Evolutionary conservation across 1,140 invertebrate genomes (phyloP).

Genomic region (Eubasilissa regina): DNA sequence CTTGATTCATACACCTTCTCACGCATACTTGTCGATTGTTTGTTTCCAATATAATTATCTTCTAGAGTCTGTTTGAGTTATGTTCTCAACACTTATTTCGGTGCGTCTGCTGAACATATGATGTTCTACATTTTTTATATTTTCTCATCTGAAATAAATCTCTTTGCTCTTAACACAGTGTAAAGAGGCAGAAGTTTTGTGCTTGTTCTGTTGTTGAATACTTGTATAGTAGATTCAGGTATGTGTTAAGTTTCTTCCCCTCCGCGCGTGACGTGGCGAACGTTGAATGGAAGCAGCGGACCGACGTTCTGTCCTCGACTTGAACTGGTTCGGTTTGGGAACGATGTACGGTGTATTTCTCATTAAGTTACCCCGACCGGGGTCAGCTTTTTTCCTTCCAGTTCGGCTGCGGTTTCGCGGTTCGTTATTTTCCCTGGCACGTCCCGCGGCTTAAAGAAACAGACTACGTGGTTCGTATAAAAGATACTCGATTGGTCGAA

Average conservation of each 20-base stretch:
- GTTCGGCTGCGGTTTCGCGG: conserved; percentile 48
- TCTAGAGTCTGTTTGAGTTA: too few species aligned
- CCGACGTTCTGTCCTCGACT: neutral
- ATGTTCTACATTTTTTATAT: too few species aligned
- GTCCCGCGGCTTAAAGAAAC: conserved; percentile 59
- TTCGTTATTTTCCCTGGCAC: conserved; percentile 60
- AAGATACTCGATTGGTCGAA: conserved; percentile 58
- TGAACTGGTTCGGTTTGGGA: conserved; percentile 11
- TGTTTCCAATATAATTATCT: too few species aligned
- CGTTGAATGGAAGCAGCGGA: neutral
- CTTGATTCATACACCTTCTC: too few species aligned
- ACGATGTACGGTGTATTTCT: conserved; percentile 51
- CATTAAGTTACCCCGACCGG: conserved; percentile 51
- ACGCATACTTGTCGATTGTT: too few species aligned
- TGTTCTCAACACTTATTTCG: too few species aligned
- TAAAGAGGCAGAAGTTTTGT: too few species aligned
- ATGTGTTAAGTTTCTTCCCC: neutral
- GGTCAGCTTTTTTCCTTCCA: conserved; percentile 36
- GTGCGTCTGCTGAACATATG: too few species aligned
- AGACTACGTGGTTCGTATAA: conserved; percentile 59
- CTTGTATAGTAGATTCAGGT: too few species aligned
- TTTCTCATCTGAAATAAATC: too few species aligned
- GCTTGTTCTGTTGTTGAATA: too few species aligned
- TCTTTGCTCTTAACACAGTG: too few species aligned
- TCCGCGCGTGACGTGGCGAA: neutral